phyloP scores from a whole-genome alignment of 2,888 invertebrate species.

The Sinelater perroti region DNA sequence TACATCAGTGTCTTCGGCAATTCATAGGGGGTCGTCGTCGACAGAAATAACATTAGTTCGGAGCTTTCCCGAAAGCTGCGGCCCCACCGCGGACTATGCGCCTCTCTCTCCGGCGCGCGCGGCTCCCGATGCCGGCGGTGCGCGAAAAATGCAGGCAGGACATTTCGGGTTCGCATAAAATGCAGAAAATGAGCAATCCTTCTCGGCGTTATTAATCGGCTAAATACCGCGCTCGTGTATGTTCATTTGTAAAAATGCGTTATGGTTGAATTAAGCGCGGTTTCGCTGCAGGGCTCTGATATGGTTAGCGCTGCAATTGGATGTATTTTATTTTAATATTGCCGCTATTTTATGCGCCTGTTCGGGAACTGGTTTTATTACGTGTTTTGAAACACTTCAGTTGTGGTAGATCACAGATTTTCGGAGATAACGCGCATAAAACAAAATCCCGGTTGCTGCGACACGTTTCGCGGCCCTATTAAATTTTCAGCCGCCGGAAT shows the following conservation, averaged over 20 bases:
- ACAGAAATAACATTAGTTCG: constrained; percentile 45
- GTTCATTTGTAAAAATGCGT: constrained; percentile 45
- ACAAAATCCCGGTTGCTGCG: background rate
- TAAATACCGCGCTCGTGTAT: constrained; percentile 41
- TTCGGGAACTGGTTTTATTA: constrained; percentile 28
- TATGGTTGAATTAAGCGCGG: constrained; percentile 41
- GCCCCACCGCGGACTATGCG: constrained; percentile 7
- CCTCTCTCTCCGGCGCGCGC: constrained; percentile 22
- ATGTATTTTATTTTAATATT: constrained; percentile 31
- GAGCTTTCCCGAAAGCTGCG: constrained; percentile 24
- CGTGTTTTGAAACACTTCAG: constrained; percentile 31
- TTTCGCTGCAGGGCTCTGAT: constrained; percentile 39
- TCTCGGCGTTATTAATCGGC: constrained; percentile 38
- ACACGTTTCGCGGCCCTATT: constrained; percentile 1
- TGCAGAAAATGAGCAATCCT: constrained; percentile 31
- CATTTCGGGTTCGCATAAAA: constrained; percentile 18
- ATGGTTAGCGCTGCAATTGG: constrained; percentile 30
- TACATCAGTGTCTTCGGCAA: constrained; percentile 53
- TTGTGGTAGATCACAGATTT: constrained; percentile 26
- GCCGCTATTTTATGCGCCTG: constrained; percentile 27
- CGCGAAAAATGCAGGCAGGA: constrained; percentile 16
- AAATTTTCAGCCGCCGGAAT: too few relatives aligned
- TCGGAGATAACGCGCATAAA: constrained; percentile 6
- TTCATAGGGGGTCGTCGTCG: constrained; percentile 53
- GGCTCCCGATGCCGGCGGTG: constrained; percentile 13